Conservation (phyloP, 2,113 vertebrate genomes). For the Peromyscus californicus region DNA sequence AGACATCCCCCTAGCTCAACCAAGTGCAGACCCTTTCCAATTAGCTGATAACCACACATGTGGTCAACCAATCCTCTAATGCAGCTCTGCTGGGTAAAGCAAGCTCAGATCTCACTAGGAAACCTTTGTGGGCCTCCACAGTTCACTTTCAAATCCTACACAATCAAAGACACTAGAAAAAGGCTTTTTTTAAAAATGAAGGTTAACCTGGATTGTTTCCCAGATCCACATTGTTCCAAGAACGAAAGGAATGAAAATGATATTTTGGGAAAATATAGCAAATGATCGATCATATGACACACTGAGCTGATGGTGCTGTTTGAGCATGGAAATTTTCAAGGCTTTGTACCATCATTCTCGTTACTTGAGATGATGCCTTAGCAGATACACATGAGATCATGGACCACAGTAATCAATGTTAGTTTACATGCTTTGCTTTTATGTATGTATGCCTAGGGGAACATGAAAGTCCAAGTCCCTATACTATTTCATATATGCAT, state of each 20-base stretch:
- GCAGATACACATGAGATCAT: background rate
- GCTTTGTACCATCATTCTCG: conserved; percentile 45
- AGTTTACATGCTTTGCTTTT: conserved; percentile 18
- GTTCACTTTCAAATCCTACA: conserved; percentile 60
- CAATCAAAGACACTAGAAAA: conserved; percentile 63
- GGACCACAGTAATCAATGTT: background rate
- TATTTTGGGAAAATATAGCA: conserved; percentile 61
- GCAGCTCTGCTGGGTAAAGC: too few relatives aligned
- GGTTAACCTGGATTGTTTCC: conserved; percentile 46
- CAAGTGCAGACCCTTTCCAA: too few relatives aligned
- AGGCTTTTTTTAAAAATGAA: conserved; percentile 51
- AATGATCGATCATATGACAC: conserved; percentile 56
- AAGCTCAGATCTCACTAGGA: too few relatives aligned
- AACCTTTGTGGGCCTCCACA: too few relatives aligned
- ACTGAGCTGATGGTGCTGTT: conserved; percentile 10
- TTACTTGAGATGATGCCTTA: conserved; percentile 16
- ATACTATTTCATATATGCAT: background rate
- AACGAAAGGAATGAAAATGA: conserved; percentile 62
- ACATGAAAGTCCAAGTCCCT: background rate
- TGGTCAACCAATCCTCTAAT: too few relatives aligned
- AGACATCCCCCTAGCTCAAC: too few relatives aligned
- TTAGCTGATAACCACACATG: too few relatives aligned
- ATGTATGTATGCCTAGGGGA: background rate
- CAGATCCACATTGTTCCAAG: conserved; percentile 61
- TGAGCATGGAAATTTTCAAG: background rate